Evolutionary conservation across 1,140 invertebrate species (phyloP).

Genomic region (Pogonus chalceus): DNA sequence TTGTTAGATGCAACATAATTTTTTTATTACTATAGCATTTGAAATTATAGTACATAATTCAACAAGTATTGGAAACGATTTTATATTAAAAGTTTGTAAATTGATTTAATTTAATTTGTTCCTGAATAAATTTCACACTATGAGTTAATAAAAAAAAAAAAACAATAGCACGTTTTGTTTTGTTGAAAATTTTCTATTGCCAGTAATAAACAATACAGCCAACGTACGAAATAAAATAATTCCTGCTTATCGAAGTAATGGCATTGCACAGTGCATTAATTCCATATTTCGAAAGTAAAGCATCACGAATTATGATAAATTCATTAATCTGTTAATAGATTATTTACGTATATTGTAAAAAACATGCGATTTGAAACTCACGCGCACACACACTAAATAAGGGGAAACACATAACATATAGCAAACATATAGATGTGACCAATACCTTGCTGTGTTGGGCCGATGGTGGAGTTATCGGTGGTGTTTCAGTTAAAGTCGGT

Average conservation of each 20-base stretch:
- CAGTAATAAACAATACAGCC: too few relatives aligned
- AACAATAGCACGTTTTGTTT: too few relatives aligned
- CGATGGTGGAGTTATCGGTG: slow-evolving; percentile 52
- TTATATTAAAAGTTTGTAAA: too few relatives aligned
- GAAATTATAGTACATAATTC: too few relatives aligned
- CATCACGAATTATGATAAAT: too few relatives aligned
- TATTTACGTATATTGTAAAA: slow-evolving; percentile 4
- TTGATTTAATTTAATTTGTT: too few relatives aligned
- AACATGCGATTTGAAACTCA: neutral
- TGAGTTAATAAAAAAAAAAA: too few relatives aligned
- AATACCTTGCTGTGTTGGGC: slow-evolving; percentile 55
- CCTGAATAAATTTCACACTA: too few relatives aligned
- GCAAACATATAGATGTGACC: slow-evolving; percentile 13
- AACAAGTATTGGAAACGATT: too few relatives aligned
- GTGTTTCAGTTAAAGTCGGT: slow-evolving; percentile 47
- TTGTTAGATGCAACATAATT: too few relatives aligned
- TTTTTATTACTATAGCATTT: too few relatives aligned
- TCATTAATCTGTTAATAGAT: slow-evolving; percentile 9
- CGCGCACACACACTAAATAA: neutral
- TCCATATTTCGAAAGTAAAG: neutral
- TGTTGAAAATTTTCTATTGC: too few relatives aligned
- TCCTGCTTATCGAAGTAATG: neutral
- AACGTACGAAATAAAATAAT: neutral
- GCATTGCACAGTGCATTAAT: neutral
- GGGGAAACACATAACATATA: slow-evolving; percentile 1